Base-by-base conservation (phyloP, 1,140 invertebrate species). In the Triops longicaudatus region DNA sequence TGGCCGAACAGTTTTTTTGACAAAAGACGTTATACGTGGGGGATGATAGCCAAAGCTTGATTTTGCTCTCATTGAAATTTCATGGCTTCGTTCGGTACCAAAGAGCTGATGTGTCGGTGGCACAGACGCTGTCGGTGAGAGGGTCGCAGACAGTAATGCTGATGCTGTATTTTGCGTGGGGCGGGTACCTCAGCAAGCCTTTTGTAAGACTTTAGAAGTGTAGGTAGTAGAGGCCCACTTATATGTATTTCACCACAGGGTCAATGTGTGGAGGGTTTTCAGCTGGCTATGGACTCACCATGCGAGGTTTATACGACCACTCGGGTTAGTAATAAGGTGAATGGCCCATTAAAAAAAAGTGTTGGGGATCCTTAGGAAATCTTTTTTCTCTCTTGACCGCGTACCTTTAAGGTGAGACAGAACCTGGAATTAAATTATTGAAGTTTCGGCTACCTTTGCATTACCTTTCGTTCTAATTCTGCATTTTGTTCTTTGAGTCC, bases 221-320 rank as follows among this genome's bases (percentile, higher is more conserved):
- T 63, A 63, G 14, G 50, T 17, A 17, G 17, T 17, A 17, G 50
- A 63, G 22, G 50, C 50, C 50, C 50, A 63, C 50, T 63, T 63
- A 63, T n/a, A 63, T 63, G 50, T 63, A 63, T 63, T 63, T n/a
- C 50, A 63, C 50, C 50, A 63, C 50, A 63, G 10, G 50, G 50
- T 63, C 50, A 63, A 63, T 63, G 14, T 63, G 50, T 17, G 50
- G 50, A n/a, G 6, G 17, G 10, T 22, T 63, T 22, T 63, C n/a
- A 37, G 31, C 31, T 37, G 2, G 7, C 31, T 37, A 37, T 2
- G 31, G 31, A 37, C 31, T 37, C 31, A 37, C 31, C 31, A 7
- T 37, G 31, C 31, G 31, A 37, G 31, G 31, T 7, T 37, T 37
- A 37, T 63, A 22, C 50, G 14, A 63, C 50, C 22, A n/a, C 9